Evolutionary conservation across 1,140 invertebrate genomes (phyloP).

Genomic region (Phocides pigmalion): DNA sequence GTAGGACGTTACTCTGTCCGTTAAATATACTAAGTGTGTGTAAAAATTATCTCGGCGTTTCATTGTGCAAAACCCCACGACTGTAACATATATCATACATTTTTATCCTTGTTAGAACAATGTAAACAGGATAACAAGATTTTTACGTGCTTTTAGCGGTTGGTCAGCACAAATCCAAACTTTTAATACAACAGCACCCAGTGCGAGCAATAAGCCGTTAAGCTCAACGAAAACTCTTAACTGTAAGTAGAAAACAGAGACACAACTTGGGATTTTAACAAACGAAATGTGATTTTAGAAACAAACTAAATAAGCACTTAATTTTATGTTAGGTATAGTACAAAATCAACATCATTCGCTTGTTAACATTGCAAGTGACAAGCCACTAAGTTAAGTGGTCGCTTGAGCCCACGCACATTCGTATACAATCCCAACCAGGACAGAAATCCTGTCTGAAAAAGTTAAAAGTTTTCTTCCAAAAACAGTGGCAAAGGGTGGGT

Average conservation of each 20-base stretch:
- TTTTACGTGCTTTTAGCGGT: neutral
- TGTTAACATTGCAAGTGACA: too few species aligned
- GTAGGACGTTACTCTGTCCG: too few species aligned
- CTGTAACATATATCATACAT: neutral
- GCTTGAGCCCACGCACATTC: too few species aligned
- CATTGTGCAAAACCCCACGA: neutral
- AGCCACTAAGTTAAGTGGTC: too few species aligned
- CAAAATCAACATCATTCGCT: too few species aligned
- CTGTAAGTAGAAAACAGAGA: neutral
- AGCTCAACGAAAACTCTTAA: neutral
- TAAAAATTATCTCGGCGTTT: too few species aligned
- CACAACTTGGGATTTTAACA: neutral
- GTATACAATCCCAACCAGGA: too few species aligned
- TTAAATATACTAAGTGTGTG: too few species aligned
- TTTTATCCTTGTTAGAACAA: neutral
- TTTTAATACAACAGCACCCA: neutral
- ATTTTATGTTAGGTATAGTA: neutral
- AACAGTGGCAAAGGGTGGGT: too few species aligned
- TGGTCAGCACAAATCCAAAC: neutral
- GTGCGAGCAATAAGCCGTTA: neutral
- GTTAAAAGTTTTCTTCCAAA: too few species aligned
- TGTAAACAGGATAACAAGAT: conserved; percentile 5
- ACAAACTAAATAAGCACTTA: neutral
- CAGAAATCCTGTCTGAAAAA: too few species aligned
- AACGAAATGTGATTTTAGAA: neutral